A percentile compares a stretch with the other conserved stretches of the same genome.
Evolutionary conservation across 1,140 invertebrate genomes (phyloP).

Genomic region (Drosophila takahashii): DNA sequence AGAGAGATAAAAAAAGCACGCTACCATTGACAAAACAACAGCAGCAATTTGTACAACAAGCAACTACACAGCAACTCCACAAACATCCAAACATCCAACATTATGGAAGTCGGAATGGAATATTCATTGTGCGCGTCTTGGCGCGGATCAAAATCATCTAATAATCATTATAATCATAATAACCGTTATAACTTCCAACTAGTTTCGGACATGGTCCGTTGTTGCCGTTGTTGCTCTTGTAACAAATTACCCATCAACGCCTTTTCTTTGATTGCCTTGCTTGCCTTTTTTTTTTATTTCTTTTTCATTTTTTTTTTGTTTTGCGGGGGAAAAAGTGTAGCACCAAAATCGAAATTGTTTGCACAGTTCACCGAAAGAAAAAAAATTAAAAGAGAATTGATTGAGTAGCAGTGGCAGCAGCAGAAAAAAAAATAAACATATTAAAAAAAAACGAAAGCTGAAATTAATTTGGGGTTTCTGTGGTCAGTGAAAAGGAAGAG

Average conservation of each 20-base stretch:
- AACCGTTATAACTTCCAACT: conserved; percentile 62
- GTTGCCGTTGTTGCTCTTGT: conserved; percentile 51
- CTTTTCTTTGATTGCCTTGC: conserved; percentile 27
- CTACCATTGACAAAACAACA: conserved; percentile 52
- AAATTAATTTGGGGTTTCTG: conserved; percentile 14
- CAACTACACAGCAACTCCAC: conserved; percentile 1
- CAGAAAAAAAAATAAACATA: not conserved
- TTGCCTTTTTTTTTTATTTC: too few relatives aligned
- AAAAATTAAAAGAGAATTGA: conserved; percentile 13
- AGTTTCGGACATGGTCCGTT: conserved; percentile 55
- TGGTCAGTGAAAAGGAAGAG: not conserved
- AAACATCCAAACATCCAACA: not conserved
- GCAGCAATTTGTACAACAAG: conserved; percentile 69
- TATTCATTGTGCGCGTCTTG: conserved; percentile 50
- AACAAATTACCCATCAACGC: conserved; percentile 79
- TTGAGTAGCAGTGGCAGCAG: conserved; percentile 9
- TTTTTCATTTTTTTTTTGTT: conserved; percentile 11
- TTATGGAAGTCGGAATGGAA: conserved; percentile 27
- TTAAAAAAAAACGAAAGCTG: conserved; percentile 13
- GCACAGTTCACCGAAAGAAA: conserved; percentile 11
- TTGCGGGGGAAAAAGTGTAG: conserved; percentile 7
- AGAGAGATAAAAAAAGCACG: conserved; percentile 37
- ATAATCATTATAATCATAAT: conserved; percentile 67
- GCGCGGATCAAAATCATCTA: conserved; percentile 64
- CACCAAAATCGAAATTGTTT: conserved; percentile 10